Evolutionary conservation across 2,888 invertebrate species (phyloP), one percentile per base, ranked within the genome.

Genomic region (Helicoverpa assulta): DNA sequence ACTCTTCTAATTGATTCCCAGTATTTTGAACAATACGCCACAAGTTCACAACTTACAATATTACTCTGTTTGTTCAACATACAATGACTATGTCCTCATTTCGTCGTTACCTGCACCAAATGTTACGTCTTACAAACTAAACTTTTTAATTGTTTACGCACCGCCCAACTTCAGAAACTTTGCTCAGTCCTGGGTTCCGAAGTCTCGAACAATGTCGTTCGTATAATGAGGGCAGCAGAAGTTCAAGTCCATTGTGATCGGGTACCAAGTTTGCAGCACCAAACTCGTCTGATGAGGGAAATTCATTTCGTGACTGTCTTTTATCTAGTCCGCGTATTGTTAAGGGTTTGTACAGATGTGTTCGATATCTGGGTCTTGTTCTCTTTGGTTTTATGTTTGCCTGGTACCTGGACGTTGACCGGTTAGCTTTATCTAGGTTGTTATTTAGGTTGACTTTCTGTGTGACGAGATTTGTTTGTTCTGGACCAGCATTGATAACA

Each of bases 311-410:
- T 37, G 56, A 66, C 65, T 66, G 70, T 61, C 77, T 80, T 80
- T 77, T 80, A 80, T 80, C 80, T 73, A 74, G 76, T 76, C 75
- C 55, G 61, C 59, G 80, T 68, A 75, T 75, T 76, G 70, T 75
- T 57, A 50, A 63, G 67, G 79, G 50, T 79, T 69, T 65, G 68
- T 80, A 80, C 70, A 40, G 40, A 40, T 76, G 47, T 77, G 70
- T 54, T 69, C 62, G 52, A 65, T 61, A 40, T 43, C 29, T 62
- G 62, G 51, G 59, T 62, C 51, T 67, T 55, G 26, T n/a, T n/a
- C 18, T 53, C 33, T 19, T 63, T 47, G 7, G 7, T 1, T 29
- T 56, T 73, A 67, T 78, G 62, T 4, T 78, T 21, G 55, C 73
- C 73, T 78, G 37, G 75, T 72, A 72, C 10, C 29, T 1, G 26